Conservation (phyloP, 2,888 invertebrate genomes). For the Myopa testacea region DNA sequence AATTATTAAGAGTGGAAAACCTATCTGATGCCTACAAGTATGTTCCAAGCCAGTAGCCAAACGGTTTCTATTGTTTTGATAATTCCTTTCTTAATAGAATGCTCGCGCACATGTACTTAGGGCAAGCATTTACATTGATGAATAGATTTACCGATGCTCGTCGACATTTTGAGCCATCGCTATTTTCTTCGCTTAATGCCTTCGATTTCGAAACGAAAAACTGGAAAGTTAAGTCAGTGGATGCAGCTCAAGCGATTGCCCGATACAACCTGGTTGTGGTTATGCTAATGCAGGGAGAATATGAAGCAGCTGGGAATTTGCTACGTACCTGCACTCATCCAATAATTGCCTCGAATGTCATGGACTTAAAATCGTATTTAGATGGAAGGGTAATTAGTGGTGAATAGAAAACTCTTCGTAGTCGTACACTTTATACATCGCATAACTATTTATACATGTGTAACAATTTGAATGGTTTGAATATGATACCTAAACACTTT, state of each 20-base stretch:
- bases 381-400: slow-evolving; percentile 64
- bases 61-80: neutral
- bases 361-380: slow-evolving; percentile 71
- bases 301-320: slow-evolving; percentile 72
- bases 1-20: slow-evolving; percentile 78
- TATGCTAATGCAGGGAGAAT: slow-evolving; percentile 80
- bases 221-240: slow-evolving; percentile 71
- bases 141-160: slow-evolving; percentile 87
- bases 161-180: slow-evolving; percentile 83
- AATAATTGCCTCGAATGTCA: slow-evolving; percentile 59
- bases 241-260: slow-evolving; percentile 77
- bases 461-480: too few species aligned
- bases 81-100: slow-evolving; percentile 70
- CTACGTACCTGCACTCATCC: slow-evolving; percentile 62
- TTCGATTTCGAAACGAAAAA: slow-evolving; percentile 69
- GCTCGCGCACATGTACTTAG: slow-evolving; percentile 89
- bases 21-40: slow-evolving; percentile 79
- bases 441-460: too few species aligned
- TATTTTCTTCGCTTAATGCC: slow-evolving; percentile 73
- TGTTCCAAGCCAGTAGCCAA: slow-evolving; percentile 31
- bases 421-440: too few species aligned
- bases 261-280: slow-evolving; percentile 84
- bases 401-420: neutral
- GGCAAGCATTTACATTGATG: slow-evolving; percentile 85
- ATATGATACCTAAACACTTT: too few species aligned